These are phyloP conservation scores for human DNA, from an alignment of 2,113 vertebrate genomes.

Conservation along the genomic window GRCh38 chr11:108798001-108798500, in stretches of 20 bases:
- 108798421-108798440: neutral
- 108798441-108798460: neutral
- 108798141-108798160: neutral
- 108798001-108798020: neutral
- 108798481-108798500: neutral
- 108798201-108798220: neutral
- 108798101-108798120: neutral
- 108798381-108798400: neutral
- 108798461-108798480: neutral
- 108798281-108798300: neutral
- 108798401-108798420: neutral
- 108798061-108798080: neutral
- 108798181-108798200: neutral
- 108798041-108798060: neutral
- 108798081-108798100: neutral
- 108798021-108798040: neutral
- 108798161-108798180: neutral
- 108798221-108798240: neutral
- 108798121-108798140: neutral
- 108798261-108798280: neutral
- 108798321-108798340: neutral
- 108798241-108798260: neutral
- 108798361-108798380: neutral
- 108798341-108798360: neutral
- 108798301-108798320: neutral